Percentiles rank a stretch among this genome's conserved stretches.
Evolutionary conservation across 2,113 vertebrate genomes (phyloP).

Genomic region (Centropus bengalensis): DNA sequence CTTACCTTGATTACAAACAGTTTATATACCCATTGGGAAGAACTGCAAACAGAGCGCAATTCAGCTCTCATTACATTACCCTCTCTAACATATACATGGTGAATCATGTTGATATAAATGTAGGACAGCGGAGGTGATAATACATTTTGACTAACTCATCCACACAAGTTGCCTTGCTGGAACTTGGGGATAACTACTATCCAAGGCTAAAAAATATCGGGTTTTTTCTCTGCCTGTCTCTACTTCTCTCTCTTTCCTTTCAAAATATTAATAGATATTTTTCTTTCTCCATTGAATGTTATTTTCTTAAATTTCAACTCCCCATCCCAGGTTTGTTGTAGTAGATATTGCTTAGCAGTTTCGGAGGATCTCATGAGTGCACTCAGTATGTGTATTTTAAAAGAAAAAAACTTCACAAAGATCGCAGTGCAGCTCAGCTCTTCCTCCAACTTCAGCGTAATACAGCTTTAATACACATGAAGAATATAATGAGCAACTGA

Average conservation of each 20-base stretch:
- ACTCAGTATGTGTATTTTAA: neutral
- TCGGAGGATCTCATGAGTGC: neutral
- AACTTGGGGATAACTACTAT: neutral
- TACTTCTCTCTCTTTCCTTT: neutral
- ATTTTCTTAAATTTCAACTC: neutral
- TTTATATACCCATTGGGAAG: neutral
- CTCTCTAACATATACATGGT: neutral
- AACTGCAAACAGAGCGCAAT: neutral
- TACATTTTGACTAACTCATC: neutral
- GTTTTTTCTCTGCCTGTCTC: neutral
- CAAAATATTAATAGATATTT: neutral
- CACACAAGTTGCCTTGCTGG: neutral
- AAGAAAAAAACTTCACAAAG: neutral
- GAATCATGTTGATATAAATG: neutral
- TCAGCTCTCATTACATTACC: neutral
- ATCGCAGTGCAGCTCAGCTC: neutral
- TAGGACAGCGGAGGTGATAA: neutral
- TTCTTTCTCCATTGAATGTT: neutral
- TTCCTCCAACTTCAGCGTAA: rapidly evolving
- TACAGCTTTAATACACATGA: neutral
- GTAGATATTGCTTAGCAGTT: neutral
- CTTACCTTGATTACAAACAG: slow-evolving; percentile 5
- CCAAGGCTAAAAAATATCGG: neutral
- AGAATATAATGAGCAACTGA: neutral
- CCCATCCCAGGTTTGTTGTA: neutral